A percentile compares a stretch with the other conserved stretches of the same genome.
Evolutionary conservation across 2,888 invertebrate genomes (phyloP).

Genomic region (Spilarctia lutea): DNA sequence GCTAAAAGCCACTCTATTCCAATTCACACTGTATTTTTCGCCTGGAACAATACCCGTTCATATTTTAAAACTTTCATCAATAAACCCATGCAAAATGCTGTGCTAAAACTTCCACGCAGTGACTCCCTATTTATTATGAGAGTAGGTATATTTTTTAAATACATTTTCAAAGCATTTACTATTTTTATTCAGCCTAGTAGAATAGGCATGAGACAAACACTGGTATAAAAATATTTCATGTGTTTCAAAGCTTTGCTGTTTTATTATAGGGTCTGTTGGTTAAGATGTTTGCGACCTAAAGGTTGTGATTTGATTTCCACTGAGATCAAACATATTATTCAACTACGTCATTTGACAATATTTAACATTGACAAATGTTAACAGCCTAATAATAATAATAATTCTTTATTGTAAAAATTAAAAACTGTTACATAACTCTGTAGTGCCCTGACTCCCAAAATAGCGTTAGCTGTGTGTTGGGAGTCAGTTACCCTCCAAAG

Average conservation of each 20-base stretch:
- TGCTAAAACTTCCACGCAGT: constrained; percentile 25
- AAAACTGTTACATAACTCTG: no score
- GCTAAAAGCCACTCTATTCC: not conserved
- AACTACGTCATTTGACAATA: no score
- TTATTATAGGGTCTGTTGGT: not conserved
- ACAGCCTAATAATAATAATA: no score
- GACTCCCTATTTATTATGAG: not conserved
- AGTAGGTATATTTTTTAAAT: not conserved
- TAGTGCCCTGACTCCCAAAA: no score
- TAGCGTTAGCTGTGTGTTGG: no score
- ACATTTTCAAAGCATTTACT: not conserved
- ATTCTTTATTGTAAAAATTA: no score
- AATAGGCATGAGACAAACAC: not conserved
- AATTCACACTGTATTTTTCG: constrained; percentile 17
- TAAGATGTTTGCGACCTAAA: not conserved
- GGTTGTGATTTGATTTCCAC: no score
- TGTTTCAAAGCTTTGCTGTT: not conserved
- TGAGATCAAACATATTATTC: no score
- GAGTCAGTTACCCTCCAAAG: no score
- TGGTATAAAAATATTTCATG: not conserved
- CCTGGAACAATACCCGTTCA: constrained; percentile 13
- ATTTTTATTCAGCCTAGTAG: not conserved
- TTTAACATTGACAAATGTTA: no score
- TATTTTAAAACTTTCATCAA: constrained; percentile 35
- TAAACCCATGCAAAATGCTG: constrained; percentile 10